Base-by-base conservation (phyloP, 2,797 vertebrate species). In the Simalia tracyae region DNA sequence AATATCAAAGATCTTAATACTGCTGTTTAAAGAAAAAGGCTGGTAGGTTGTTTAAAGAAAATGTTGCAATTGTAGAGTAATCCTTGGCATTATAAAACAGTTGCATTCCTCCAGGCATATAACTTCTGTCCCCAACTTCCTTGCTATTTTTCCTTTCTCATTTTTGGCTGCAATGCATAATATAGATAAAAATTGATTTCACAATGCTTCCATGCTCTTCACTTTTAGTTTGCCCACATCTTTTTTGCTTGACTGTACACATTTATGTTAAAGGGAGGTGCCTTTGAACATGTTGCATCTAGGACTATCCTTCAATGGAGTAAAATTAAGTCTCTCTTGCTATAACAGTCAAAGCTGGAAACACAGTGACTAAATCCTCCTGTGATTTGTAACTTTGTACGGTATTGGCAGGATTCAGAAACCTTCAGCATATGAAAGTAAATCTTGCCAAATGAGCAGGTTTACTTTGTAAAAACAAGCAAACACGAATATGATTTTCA, bases 391-490 rank as follows among this genome's bases (percentile, higher is more conserved):
- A 63, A 87, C 22, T 28, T 42, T 64, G 31, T 87, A 87, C 56
- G 12, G 46, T 54, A 63, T 72, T 57, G 57, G 46, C 57, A 87
- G 57, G 56, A 61, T 28, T 59, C 59, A 28, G 9, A 89, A 90
- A 42, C 66, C 10, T 46, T 64, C 61, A 36, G 15, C 64, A 63
- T 61, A 50, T 84, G 88, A 92, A 87, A 87, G 76, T 87, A 90
- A 87, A 61, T 76, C 14, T 3, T 63, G 46, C 46, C 86, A 90
- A 84, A 54, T n/a, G 24, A 87, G n/a, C 59, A 81, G 59, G 64
- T 86, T 92, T 92, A 63, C 60, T 92, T 87, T 92, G 84, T 42
- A 92, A 90, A 66, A 61, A 14, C 87, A 92, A 90, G 24, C 57
- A 54, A 56, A 90, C 46, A 57, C 22, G 8, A 28, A 54, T 84